phyloP scores from a whole-genome alignment of 23 tunicate genomes.

The Aplidium turbinatum region DNA sequence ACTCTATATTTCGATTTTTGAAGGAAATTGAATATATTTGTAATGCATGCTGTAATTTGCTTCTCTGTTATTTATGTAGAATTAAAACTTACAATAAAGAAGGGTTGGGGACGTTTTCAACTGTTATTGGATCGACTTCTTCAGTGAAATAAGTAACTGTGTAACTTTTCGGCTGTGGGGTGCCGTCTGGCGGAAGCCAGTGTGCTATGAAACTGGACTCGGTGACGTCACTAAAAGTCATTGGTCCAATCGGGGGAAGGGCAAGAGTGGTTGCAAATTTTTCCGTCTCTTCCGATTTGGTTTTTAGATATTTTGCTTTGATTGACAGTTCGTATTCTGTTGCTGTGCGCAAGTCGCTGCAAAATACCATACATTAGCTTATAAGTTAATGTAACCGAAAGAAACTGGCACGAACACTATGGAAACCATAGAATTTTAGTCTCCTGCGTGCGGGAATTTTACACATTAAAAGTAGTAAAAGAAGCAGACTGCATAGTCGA shows the following conservation, averaged over 20 bases:
- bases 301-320: conserved; percentile 23
- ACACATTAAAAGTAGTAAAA: no score
- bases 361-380: no score
- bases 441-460: no score
- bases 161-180: conserved; percentile 36
- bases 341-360: conserved; percentile 46
- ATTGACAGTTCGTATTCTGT: conserved; percentile 48
- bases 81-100: conserved; percentile 2
- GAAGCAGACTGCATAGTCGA: no score
- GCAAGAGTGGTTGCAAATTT: conserved; percentile 35
- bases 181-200: conserved; percentile 38
- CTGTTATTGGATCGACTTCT: conserved; percentile 13
- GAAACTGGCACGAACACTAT: not conserved
- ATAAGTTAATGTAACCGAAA: not conserved
- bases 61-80: no score
- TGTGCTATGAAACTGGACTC: conserved; percentile 48
- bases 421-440: no score
- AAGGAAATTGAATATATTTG: not conserved
- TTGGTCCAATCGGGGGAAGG: conserved; percentile 62
- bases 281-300: not conserved
- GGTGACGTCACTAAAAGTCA: conserved; percentile 52
- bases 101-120: conserved; percentile 24
- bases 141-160: conserved; percentile 38
- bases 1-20: not conserved
- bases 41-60: conserved; percentile 16